phyloP scores from a whole-genome alignment of 2,888 invertebrate species.

The Deroplatys truncata region DNA sequence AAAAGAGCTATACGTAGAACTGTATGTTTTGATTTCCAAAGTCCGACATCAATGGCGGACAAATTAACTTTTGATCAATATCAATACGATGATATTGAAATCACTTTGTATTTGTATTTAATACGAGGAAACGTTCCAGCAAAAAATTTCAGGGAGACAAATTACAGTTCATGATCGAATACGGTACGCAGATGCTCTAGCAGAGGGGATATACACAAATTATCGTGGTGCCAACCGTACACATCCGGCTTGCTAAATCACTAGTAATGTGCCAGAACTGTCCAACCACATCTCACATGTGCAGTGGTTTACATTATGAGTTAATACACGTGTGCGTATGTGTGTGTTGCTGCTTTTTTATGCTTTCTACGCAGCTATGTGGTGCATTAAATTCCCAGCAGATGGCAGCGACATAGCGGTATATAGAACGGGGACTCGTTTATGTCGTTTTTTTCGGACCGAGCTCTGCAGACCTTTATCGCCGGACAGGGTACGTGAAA shows the following conservation, averaged over 20 bases:
- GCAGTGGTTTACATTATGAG: neutral
- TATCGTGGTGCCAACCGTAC: neutral
- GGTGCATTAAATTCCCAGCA: neutral
- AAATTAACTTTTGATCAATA: too few relatives aligned
- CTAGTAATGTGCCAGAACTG: neutral
- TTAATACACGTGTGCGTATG: neutral
- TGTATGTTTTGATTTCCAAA: too few relatives aligned
- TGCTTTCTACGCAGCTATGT: neutral
- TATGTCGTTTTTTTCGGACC: neutral
- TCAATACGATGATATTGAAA: too few relatives aligned
- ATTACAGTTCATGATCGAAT: too few relatives aligned
- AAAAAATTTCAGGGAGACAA: too few relatives aligned
- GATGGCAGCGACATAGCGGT: neutral
- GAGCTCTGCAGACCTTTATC: neutral
- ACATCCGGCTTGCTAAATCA: neutral
- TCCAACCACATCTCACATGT: neutral
- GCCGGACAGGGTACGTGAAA: neutral
- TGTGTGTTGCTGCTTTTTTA: neutral
- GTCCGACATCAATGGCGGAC: too few relatives aligned
- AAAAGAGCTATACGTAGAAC: too few relatives aligned
- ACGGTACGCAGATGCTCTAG: too few relatives aligned
- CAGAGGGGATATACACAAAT: too few relatives aligned
- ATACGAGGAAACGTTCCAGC: too few relatives aligned
- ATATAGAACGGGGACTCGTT: neutral
- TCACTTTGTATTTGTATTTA: too few relatives aligned